Evolutionary conservation across 2,888 invertebrate genomes (phyloP).

Genomic region (Drosophila greeni): DNA sequence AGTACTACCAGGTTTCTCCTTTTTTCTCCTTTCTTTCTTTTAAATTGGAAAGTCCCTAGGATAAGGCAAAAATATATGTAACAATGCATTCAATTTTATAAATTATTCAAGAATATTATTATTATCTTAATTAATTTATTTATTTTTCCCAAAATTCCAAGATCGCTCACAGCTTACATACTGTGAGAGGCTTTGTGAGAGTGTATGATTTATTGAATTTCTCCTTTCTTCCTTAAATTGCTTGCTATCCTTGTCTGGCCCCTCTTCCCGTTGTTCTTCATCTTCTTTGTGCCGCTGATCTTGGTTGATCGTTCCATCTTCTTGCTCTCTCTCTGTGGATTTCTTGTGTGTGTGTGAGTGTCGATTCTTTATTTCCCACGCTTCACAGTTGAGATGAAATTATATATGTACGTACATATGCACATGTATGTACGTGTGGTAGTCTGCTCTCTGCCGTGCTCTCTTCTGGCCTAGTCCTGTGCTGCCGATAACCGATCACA

Average conservation of each 20-base stretch:
- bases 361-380: conserved; percentile 35
- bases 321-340: conserved; percentile 4
- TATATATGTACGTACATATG: not conserved
- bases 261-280: conserved; percentile 9
- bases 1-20: no score
- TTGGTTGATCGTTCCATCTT: conserved; percentile 12
- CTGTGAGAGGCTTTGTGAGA: not conserved
- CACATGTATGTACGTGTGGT: not conserved
- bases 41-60: no score
- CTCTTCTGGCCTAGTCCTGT: conserved; percentile 18
- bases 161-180: not conserved
- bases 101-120: no score
- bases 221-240: conserved; percentile 25
- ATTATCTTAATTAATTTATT: not conserved
- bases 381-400: conserved; percentile 11
- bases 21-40: no score
- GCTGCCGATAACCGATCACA: conserved; percentile 13
- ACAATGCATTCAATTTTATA: no score
- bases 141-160: not conserved
- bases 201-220: not conserved
- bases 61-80: no score
- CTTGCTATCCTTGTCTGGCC: conserved; percentile 21
- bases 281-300: conserved; percentile 4
- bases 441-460: conserved; percentile 5
- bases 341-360: conserved; percentile 11